Evolutionary conservation across 2,888 invertebrate genomes (phyloP).

Genomic region (Mylabris sibirica): DNA sequence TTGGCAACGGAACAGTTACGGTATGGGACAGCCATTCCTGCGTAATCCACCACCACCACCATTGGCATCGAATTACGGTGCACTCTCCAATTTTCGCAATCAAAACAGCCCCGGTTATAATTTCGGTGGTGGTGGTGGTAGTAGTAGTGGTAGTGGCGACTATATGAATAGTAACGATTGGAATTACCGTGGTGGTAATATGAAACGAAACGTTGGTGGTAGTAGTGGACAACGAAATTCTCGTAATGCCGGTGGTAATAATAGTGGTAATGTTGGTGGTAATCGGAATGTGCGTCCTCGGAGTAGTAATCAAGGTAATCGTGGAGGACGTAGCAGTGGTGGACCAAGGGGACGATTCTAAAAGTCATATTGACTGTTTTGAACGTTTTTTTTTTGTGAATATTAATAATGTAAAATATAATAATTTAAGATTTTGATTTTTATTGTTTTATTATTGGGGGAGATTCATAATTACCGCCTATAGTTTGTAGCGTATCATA

Average conservation of each 20-base stretch:
- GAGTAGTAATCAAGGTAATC: constrained; percentile 14
- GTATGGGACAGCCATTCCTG: constrained; percentile 20
- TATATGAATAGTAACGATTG: constrained; percentile 33
- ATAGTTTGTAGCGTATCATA: not conserved
- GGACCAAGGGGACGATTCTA: constrained; percentile 30
- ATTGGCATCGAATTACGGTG: not conserved
- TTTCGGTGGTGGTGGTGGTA: constrained; percentile 13
- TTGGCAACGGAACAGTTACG: constrained; percentile 55
- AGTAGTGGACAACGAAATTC: constrained; percentile 25
- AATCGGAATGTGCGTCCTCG: constrained; percentile 14
- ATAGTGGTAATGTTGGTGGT: constrained; percentile 16
- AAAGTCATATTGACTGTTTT: constrained; percentile 28
- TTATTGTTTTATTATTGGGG: not conserved
- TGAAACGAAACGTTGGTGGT: constrained; percentile 20
- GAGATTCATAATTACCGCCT: not conserved
- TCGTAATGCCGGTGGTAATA: constrained; percentile 20
- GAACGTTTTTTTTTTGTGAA: constrained; percentile 11
- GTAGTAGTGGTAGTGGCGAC: constrained; percentile 20
- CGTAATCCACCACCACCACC: constrained; percentile 14
- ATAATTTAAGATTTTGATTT: constrained; percentile 20
- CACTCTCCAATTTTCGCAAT: constrained; percentile 18
- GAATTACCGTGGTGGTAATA: constrained; percentile 26
- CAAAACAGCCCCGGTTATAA: constrained; percentile 14
- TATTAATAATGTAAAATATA: constrained; percentile 20
- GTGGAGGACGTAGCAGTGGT: constrained; percentile 34